Percentiles rank a stretch among this genome's conserved stretches.
These are phyloP conservation scores for Hybognathus amarus DNA, from an alignment of 2,797 vertebrate genomes.

Conservation along the genomic window DNA sequence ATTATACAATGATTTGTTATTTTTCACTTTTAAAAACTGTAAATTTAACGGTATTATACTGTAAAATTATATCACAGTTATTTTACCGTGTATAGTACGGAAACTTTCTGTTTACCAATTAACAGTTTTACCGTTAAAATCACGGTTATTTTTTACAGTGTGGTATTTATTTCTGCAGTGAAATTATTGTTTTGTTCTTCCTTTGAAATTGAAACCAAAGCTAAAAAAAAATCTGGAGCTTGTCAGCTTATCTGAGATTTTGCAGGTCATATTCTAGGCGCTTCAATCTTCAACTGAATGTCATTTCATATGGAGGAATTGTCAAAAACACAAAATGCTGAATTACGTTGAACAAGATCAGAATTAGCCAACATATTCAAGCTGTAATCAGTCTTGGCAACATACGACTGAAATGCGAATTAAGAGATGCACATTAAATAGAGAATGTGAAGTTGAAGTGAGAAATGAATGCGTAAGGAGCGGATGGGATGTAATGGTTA, in stretches of 20 bases:
- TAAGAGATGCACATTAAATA: constrained; percentile 61
- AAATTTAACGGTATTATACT: too few species aligned
- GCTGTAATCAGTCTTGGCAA: constrained; percentile 72
- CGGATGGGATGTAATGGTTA: constrained; percentile 66
- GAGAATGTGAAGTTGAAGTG: constrained; percentile 64
- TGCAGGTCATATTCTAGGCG: constrained; percentile 4
- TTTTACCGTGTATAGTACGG: too few species aligned
- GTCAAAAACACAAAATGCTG: constrained; percentile 47
- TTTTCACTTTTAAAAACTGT: too few species aligned
- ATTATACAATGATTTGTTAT: too few species aligned
- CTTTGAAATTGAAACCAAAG: neutral
- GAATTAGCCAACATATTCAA: constrained; percentile 74
- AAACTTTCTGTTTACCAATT: too few species aligned
- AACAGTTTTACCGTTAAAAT: too few species aligned
- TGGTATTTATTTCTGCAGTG: neutral
- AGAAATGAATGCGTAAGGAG: constrained; percentile 66
- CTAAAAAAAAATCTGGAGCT: constrained; percentile 54
- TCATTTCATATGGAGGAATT: neutral
- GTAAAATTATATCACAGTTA: too few species aligned
- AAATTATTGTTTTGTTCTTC: neutral
- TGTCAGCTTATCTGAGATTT: constrained; percentile 32
- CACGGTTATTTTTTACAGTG: too few species aligned
- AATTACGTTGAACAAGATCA: constrained; percentile 61
- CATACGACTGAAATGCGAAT: constrained; percentile 55
- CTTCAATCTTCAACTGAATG: constrained; percentile 39